phyloP scores from a whole-genome alignment of 2,888 invertebrate species.

The Gymnocheta viridis region DNA sequence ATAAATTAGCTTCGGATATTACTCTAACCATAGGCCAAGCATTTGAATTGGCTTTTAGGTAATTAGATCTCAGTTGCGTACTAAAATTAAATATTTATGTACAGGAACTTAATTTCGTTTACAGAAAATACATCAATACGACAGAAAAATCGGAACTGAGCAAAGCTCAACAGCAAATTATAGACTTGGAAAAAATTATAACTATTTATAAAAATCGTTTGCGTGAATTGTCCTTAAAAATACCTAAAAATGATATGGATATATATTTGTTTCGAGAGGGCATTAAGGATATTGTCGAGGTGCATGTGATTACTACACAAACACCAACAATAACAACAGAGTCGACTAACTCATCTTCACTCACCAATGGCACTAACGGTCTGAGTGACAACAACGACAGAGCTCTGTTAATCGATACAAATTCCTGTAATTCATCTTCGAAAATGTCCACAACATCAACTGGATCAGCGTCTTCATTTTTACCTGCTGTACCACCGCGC shows the following conservation, averaged over 20 bases:
- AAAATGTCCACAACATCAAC: constrained; percentile 75
- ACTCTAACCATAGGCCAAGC: constrained; percentile 99
- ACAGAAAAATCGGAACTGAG: constrained; percentile 94
- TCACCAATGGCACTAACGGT: constrained; percentile 66
- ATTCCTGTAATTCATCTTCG: constrained; percentile 72
- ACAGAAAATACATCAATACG: constrained; percentile 94
- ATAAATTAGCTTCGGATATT: constrained; percentile 98
- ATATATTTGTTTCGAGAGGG: constrained; percentile 83
- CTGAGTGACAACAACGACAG: constrained; percentile 77
- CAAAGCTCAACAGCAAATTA: constrained; percentile 93
- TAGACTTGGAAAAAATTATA: constrained; percentile 93
- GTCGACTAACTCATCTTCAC: constrained; percentile 42
- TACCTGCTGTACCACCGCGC: constrained; percentile 82
- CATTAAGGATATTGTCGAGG: constrained; percentile 83
- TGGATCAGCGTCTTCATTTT: constrained; percentile 78
- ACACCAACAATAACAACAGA: constrained; percentile 71
- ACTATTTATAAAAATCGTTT: constrained; percentile 91
- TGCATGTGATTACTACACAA: constrained; percentile 78
- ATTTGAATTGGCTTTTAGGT: constrained; percentile 97
- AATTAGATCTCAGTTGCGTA: constrained; percentile 60
- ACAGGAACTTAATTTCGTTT: background rate
- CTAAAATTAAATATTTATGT: background rate
- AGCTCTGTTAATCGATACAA: constrained; percentile 80
- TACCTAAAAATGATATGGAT: constrained; percentile 80
- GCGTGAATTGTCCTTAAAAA: constrained; percentile 84